phyloP scores from a whole-genome alignment of 2,797 vertebrate species.

The Periparus ater region DNA sequence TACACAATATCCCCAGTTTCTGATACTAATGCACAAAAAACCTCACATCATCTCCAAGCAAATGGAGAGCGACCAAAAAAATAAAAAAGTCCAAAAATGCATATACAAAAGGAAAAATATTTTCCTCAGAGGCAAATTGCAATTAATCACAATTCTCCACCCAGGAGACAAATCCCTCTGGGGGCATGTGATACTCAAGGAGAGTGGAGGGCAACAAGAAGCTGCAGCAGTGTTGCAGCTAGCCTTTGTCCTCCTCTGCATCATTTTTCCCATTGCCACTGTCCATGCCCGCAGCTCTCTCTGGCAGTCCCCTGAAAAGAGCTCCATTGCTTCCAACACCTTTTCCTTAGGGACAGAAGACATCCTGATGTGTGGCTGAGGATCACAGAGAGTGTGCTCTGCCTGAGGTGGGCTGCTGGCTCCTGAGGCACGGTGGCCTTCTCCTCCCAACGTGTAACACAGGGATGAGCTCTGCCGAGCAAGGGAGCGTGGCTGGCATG shows the following conservation, averaged over 20 bases:
- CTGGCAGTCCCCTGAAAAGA: neutral
- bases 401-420: accelerated
- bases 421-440: neutral
- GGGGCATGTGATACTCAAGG: neutral
- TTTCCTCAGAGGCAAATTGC: neutral
- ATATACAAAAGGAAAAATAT: neutral
- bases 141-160: neutral
- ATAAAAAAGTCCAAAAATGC: neutral
- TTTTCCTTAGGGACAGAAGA: neutral
- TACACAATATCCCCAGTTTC: neutral
- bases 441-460: neutral
- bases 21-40: neutral
- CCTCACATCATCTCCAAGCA: neutral
- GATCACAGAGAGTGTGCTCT: neutral
- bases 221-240: neutral
- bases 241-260: neutral
- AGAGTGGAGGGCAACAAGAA: neutral
- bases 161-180: neutral
- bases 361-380: neutral
- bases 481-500: accelerated
- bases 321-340: neutral
- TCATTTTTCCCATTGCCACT: neutral
- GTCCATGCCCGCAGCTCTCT: neutral
- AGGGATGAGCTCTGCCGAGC: neutral
- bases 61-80: neutral